Conservation (phyloP, 2,888 invertebrate species). For the Acleris laterana region DNA sequence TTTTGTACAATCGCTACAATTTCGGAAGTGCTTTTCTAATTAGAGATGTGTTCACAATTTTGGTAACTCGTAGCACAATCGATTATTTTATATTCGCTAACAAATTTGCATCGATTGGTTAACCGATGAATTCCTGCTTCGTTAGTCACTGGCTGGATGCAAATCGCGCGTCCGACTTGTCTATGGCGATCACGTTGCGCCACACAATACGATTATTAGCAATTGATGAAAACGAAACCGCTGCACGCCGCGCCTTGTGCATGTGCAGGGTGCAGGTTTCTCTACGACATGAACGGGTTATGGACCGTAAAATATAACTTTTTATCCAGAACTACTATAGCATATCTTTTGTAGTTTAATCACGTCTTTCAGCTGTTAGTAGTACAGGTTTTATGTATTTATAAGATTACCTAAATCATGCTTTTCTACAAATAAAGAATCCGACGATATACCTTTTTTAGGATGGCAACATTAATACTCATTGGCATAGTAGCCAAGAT, state of each 20-base stretch:
- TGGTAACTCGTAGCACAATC: conserved; percentile 7
- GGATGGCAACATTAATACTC: too few species aligned
- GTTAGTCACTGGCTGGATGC: conserved; percentile 47
- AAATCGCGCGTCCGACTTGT: conserved; percentile 45
- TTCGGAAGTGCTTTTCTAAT: background rate
- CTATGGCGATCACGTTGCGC: conserved; percentile 45
- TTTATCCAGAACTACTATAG: too few species aligned
- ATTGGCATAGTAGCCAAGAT: too few species aligned
- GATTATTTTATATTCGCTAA: conserved; percentile 7
- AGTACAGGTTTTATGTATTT: too few species aligned
- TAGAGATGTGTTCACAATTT: background rate
- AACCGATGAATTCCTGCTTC: conserved; percentile 41
- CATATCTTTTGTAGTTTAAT: too few species aligned
- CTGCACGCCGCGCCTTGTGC: conserved; percentile 7
- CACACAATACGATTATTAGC: conserved; percentile 38
- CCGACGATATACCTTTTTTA: too few species aligned
- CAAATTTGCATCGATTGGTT: conserved; percentile 41
- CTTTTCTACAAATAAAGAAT: too few species aligned
- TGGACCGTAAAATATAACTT: too few species aligned
- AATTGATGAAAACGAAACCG: conserved; percentile 39
- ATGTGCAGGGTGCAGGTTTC: background rate
- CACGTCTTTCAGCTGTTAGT: too few species aligned
- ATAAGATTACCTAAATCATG: too few species aligned
- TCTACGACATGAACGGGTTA: background rate
- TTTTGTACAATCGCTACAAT: too few species aligned